Percentiles rank a stretch among this genome's conserved stretches.
Evolutionary conservation across 2,797 vertebrate genomes (phyloP).

Genomic region (Poecilia velifera): DNA sequence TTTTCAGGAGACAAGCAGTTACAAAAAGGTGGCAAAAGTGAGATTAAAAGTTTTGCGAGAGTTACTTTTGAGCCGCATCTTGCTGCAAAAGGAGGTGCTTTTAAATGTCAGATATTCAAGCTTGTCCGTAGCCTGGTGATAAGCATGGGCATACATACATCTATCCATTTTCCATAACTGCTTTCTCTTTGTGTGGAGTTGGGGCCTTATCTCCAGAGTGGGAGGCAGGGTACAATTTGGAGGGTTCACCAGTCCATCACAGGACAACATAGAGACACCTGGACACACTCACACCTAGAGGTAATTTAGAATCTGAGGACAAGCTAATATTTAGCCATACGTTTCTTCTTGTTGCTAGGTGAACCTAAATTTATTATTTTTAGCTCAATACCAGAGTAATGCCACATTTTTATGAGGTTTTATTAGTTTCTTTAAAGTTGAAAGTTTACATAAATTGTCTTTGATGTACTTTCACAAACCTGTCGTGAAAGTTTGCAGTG

Average conservation of each 20-base stretch:
- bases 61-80: conserved; percentile 20
- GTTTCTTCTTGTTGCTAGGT: neutral
- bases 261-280: neutral
- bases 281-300: neutral
- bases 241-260: neutral
- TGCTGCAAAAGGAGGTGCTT: neutral
- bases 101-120: conserved; percentile 4
- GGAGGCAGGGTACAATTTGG: neutral
- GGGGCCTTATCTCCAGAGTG: neutral
- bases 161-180: neutral
- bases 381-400: too few species aligned
- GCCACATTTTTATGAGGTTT: too few species aligned
- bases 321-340: neutral
- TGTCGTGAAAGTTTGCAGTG: too few species aligned
- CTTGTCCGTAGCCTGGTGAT: neutral
- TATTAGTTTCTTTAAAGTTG: too few species aligned
- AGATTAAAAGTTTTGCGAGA: conserved; percentile 40
- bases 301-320: neutral
- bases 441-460: too few species aligned
- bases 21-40: conserved; percentile 22
- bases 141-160: neutral
- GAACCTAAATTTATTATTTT: too few species aligned
- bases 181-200: neutral
- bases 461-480: too few species aligned
- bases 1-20: conserved; percentile 14